Evolutionary conservation across 2,888 invertebrate species (phyloP).

Genomic region (Muschampia plurimacula): DNA sequence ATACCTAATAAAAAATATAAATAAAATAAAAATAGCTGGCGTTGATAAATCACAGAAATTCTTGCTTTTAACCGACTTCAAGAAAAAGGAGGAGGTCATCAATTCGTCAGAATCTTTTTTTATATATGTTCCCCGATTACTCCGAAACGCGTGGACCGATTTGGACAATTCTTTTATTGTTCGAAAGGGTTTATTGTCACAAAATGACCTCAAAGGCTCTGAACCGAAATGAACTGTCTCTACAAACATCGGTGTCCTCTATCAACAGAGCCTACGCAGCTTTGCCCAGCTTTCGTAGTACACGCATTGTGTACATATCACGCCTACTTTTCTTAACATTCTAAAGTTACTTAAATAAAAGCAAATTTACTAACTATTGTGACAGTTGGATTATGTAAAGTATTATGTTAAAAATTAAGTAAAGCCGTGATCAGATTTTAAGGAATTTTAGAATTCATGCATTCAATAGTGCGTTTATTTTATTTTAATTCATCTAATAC

Average conservation of each 20-base stretch:
- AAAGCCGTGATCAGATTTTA: neutral
- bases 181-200: neutral
- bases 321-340: neutral
- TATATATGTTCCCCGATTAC: too few relatives aligned
- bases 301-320: neutral
- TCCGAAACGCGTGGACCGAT: too few relatives aligned
- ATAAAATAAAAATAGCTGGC: too few relatives aligned
- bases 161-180: too few relatives aligned
- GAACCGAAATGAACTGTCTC: neutral
- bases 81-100: too few relatives aligned
- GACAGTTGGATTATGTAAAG: neutral
- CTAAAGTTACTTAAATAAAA: neutral
- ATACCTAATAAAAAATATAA: too few relatives aligned
- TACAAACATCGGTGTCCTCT: conserved; percentile 1
- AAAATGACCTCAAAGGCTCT: neutral
- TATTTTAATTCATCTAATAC: too few relatives aligned
- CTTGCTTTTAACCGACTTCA: too few relatives aligned
- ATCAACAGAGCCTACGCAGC: neutral
- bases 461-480: too few relatives aligned
- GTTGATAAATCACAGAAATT: too few relatives aligned
- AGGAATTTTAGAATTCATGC: neutral
- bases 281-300: neutral
- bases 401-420: neutral
- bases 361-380: neutral
- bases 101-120: too few relatives aligned